A percentile compares a stretch with the other conserved stretches of the same genome.
Evolutionary conservation across 2,113 vertebrate genomes (phyloP).

Genomic region (Pygoscelis antarcticus): DNA sequence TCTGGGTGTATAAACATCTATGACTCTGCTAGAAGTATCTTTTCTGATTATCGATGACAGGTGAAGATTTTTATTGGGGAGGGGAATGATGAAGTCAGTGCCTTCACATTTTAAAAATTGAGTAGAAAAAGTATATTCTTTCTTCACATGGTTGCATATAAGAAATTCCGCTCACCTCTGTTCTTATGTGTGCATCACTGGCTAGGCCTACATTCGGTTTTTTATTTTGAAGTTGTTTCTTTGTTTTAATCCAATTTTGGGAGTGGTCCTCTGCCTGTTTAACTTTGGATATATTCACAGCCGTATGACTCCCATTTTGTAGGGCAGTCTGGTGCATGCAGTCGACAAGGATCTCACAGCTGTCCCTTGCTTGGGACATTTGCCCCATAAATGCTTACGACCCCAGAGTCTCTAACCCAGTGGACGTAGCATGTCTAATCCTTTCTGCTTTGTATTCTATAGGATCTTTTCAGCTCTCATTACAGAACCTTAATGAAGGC

Average conservation of each 20-base stretch:
- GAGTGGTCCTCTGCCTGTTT: background rate
- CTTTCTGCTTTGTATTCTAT: background rate
- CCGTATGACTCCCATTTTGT: fast-evolving
- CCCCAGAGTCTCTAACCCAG: background rate
- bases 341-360: background rate
- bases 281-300: background rate
- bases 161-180: background rate
- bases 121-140: background rate
- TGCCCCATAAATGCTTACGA: fast-evolving
- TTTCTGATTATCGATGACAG: background rate
- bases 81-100: background rate
- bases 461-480: background rate
- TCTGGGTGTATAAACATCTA: background rate
- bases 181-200: background rate
- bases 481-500: background rate
- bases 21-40: background rate
- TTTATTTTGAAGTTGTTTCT: background rate
- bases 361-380: background rate
- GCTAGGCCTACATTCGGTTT: fast-evolving
- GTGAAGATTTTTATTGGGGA: background rate
- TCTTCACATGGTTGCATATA: fast-evolving
- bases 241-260: background rate
- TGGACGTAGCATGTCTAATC: background rate
- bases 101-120: background rate
- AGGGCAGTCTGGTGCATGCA: background rate